These are phyloP conservation scores for Drosophila guanche DNA, from an alignment of 1,140 invertebrate species.

Conservation along the genomic window DNA sequence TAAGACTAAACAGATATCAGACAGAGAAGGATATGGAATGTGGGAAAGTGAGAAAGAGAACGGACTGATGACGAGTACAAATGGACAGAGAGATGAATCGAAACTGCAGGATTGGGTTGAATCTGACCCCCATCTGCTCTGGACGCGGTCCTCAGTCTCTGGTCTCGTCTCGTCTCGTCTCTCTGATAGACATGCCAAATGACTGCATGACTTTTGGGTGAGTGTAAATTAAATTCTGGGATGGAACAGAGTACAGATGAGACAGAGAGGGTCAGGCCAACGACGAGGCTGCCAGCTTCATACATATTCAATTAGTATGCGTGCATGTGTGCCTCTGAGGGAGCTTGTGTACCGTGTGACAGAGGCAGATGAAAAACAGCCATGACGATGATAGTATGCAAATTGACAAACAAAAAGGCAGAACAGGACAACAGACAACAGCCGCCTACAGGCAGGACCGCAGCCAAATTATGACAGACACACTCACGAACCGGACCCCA, in stretches of 20 bases:
- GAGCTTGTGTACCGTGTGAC: constrained; percentile 17
- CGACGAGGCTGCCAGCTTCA: constrained; percentile 66
- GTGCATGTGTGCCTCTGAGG: constrained; percentile 34
- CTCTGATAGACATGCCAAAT: constrained; percentile 80
- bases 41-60: constrained; percentile 13
- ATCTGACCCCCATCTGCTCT: constrained; percentile 4
- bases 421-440: constrained; percentile 43
- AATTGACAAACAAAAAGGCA: constrained; percentile 80
- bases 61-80: constrained; percentile 70
- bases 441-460: constrained; percentile 44
- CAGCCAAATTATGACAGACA: constrained; percentile 73
- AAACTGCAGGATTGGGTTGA: constrained; percentile 61
- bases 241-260: constrained; percentile 35
- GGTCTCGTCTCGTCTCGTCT: constrained; percentile 28
- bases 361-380: constrained; percentile 72
- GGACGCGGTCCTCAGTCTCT: not conserved
- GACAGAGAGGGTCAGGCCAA: constrained; percentile 43
- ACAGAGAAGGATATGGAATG: constrained; percentile 6
- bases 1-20: constrained; percentile 60
- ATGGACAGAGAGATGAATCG: constrained; percentile 74
- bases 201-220: constrained; percentile 80
- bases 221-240: constrained; percentile 80
- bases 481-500: constrained; percentile 40
- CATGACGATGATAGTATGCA: constrained; percentile 82
- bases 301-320: constrained; percentile 80